These are phyloP conservation scores for Melanostoma scalare DNA, from an alignment of 2,888 invertebrate species.

Conservation along the genomic window DNA sequence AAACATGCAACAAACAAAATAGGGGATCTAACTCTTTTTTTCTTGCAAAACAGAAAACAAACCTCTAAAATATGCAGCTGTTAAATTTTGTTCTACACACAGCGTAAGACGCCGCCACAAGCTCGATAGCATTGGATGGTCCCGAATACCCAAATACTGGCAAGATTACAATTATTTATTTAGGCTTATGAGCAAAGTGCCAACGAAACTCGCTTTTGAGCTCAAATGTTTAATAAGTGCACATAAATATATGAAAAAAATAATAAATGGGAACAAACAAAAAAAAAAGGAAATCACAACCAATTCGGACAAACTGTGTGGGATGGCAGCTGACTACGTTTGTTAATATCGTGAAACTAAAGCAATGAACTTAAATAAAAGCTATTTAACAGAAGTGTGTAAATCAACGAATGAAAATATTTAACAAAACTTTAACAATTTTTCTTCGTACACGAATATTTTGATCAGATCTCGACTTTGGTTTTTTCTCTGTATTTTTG, in stretches of 20 bases:
- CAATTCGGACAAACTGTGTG: conserved; percentile 14
- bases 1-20: conserved; percentile 48
- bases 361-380: conserved; percentile 59
- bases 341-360: conserved; percentile 39
- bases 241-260: conserved; percentile 18
- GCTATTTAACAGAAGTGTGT: conserved; percentile 31
- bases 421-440: conserved; percentile 37
- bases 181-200: too few relatives aligned
- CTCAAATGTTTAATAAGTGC: conserved; percentile 39
- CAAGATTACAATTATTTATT: too few relatives aligned
- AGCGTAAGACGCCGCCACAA: conserved; percentile 85
- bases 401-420: conserved; percentile 45
- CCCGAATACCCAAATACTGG: conserved; percentile 17
- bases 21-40: conserved; percentile 22
- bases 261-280: conserved; percentile 5
- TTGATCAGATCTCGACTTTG: conserved; percentile 51
- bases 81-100: conserved; percentile 84
- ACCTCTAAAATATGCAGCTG: conserved; percentile 87
- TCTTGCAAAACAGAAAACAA: conserved; percentile 77
- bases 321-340: conserved; percentile 42
- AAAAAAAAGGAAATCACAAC: conserved; percentile 10
- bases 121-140: conserved; percentile 83
- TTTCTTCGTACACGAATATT: conserved; percentile 66
- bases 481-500: conserved; percentile 1
- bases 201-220: not conserved